Base-by-base conservation (phyloP, 1,140 invertebrate genomes). In the Drosophila tristis region DNA sequence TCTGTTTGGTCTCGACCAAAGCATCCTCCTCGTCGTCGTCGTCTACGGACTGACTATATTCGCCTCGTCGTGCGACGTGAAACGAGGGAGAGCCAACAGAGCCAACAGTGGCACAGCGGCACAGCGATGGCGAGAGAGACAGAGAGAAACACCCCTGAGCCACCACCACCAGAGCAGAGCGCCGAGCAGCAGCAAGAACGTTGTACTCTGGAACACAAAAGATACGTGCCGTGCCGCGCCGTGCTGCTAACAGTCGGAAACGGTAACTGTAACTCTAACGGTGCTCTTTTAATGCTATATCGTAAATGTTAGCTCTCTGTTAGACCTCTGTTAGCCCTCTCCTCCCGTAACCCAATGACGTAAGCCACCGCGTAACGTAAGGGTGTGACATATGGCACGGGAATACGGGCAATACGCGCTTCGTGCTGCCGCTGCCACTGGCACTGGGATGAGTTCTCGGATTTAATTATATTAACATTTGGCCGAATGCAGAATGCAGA, bases 141-240 rank as follows among this genome's bases (percentile, higher is more conserved):
- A 61, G 73, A 75, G 44, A 42, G 61, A 59, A 31, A 39, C 45
- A 25, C 29, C 43, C 50, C 61, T 51, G 43, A 55, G 74, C 76
- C 84, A 87, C 79, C 84, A 87, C 86, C 20, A 20, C 20, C 86
- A 87, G 74, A 86, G 77, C 55, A 76, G 60, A 84, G 75, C 71
- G 35, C 11, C 4, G 35, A 39, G 35, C 35, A 39, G 35, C 35
- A 39, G n/a, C n/a, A n/a, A n/a, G 35, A 13, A 39, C 11, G 4
- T 13, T 4, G 11, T 39, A 5, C 11, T 39, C 35, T 4, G 31
- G 31, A 9, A 35, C 9, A 4, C 6, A 29, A 29, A 5, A 29
- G 26, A 29, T 6, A 29, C 26, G 26, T 4, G 5, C 5, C 5
- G 26, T 23, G 16, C 16, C 16, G 16, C 1, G 16, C 16, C 16